Percentiles rank a stretch among this genome's conserved stretches.
Conservation (phyloP, 2,888 invertebrate species). For the Rhimphoctona megacephalus region DNA sequence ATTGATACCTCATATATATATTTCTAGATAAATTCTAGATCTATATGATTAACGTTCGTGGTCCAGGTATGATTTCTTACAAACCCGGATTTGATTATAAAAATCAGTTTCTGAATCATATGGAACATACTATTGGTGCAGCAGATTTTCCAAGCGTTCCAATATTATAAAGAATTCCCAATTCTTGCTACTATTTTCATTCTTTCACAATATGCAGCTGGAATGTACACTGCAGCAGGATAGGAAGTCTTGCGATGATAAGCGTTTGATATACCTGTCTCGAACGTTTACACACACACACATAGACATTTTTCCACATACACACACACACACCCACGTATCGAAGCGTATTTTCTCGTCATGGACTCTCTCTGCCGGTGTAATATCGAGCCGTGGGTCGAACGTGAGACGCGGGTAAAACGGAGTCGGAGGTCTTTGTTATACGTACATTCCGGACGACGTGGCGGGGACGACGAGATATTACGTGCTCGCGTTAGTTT, state of each 20-base stretch:
- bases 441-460: constrained; percentile 63
- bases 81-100: neutral
- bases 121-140: neutral
- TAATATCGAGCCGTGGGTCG: constrained; percentile 69
- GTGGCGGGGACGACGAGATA: constrained; percentile 65
- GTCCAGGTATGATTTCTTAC: neutral
- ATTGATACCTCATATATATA: constrained; percentile 69
- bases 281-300: constrained; percentile 32
- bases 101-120: neutral
- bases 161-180: constrained; percentile 45
- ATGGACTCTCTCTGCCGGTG: constrained; percentile 35
- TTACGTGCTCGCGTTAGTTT: constrained; percentile 68
- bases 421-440: constrained; percentile 67
- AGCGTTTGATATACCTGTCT: constrained; percentile 33
- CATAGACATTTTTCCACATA: constrained; percentile 41
- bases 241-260: constrained; percentile 47
- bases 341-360: constrained; percentile 42
- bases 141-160: constrained; percentile 45
- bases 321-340: constrained; percentile 28
- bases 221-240: neutral
- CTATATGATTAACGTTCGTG: neutral
- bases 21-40: neutral
- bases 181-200: constrained; percentile 30
- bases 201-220: neutral
- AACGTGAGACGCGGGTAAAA: constrained; percentile 70